A percentile compares a stretch with the other conserved stretches of the same genome.
These are phyloP conservation scores for Pterocles orientalis DNA, from an alignment of 2,113 vertebrate species.

Conservation along the genomic window DNA sequence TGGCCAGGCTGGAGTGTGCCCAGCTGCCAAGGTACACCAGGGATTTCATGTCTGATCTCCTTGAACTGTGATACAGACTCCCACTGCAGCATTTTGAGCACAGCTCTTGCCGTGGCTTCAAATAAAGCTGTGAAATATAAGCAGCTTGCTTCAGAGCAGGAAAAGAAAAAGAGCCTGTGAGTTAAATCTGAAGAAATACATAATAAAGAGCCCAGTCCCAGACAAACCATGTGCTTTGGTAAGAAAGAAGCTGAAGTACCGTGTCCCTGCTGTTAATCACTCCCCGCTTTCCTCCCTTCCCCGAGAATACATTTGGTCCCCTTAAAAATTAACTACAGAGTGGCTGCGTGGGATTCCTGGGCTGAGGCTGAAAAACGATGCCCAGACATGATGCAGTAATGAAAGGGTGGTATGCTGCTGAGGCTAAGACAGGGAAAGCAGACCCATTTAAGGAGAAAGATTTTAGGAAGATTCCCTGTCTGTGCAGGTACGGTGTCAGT, in stretches of 20 bases:
- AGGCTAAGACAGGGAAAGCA: neutral
- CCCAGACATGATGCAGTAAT: neutral
- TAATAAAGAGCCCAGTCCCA: neutral
- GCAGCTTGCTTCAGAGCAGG: neutral
- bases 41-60: neutral
- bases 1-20: neutral
- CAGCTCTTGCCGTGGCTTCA: neutral
- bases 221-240: accelerated
- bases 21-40: neutral
- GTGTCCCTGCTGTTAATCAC: neutral
- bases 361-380: neutral
- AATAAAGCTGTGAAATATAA: neutral
- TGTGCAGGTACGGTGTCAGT: neutral
- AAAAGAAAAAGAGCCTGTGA: neutral
- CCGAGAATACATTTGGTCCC: neutral
- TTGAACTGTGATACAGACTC: neutral
- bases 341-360: neutral
- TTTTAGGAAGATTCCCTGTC: neutral
- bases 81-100: accelerated
- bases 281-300: neutral
- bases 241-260: neutral
- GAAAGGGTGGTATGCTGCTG: neutral
- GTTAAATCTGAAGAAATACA: neutral
- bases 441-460: neutral
- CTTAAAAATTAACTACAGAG: neutral